These are phyloP conservation scores for Callyntrura sp. DNA, from an alignment of 2,888 invertebrate genomes.

Conservation along the genomic window DNA sequence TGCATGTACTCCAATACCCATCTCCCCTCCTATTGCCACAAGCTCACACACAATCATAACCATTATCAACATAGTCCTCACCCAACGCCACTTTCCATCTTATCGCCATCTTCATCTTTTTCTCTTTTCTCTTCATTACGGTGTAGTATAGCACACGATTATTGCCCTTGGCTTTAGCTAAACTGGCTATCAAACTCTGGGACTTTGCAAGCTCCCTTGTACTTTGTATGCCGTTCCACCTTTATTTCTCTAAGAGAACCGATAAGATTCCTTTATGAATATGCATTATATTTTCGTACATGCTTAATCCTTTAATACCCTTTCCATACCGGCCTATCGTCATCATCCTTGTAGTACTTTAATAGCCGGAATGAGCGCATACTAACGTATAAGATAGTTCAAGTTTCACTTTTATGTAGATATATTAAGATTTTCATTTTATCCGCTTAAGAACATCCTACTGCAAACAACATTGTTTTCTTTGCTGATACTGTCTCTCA, in stretches of 20 bases:
- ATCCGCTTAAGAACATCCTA: no score
- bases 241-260: no score
- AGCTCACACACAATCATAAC: conserved; percentile 49
- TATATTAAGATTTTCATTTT: no score
- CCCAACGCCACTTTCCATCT: conserved; percentile 54
- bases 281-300: neutral
- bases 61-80: conserved; percentile 61
- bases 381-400: no score
- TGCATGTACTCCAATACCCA: neutral
- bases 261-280: no score
- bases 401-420: no score
- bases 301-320: neutral
- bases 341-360: neutral
- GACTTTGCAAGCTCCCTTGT: neutral
- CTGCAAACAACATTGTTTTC: no score
- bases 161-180: neutral
- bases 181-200: neutral
- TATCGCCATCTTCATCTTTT: conserved; percentile 49
- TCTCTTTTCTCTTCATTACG: conserved; percentile 25
- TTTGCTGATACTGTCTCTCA: no score
- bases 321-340: neutral
- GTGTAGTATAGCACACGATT: neutral
- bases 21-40: neutral
- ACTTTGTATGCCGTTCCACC: no score
- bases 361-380: neutral